phyloP scores from a whole-genome alignment of 2,113 vertebrate species.

The Ibidorhyncha struthersii region DNA sequence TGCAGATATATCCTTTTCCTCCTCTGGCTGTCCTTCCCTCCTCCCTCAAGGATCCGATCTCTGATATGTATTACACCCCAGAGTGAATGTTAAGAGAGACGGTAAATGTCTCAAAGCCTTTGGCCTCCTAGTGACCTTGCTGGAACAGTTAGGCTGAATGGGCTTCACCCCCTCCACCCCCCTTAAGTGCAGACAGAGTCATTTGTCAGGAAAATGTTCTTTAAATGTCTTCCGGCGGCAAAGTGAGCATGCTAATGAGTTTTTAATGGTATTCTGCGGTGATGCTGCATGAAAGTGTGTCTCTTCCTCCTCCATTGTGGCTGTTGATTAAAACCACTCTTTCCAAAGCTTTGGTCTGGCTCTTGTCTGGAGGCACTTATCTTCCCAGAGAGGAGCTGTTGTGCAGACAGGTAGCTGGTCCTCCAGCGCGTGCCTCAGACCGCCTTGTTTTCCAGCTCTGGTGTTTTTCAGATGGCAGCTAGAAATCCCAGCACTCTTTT shows the following conservation, averaged over 20 bases:
- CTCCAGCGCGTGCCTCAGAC: neutral
- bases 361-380: neutral
- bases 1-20: neutral
- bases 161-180: neutral
- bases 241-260: neutral
- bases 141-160: neutral
- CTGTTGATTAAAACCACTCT: neutral
- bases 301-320: neutral
- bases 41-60: neutral
- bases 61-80: neutral
- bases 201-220: conserved; percentile 8
- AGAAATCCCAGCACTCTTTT: neutral
- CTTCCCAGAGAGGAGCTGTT: neutral
- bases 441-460: neutral
- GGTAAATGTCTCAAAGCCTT: neutral
- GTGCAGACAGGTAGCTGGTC: neutral
- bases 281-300: neutral
- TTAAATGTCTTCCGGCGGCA: neutral
- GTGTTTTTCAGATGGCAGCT: neutral
- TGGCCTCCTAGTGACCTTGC: conserved; percentile 13
- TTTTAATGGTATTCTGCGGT: conserved; percentile 20
- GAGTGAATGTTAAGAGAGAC: neutral
- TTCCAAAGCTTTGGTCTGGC: neutral
- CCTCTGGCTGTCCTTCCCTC: neutral
- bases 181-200: neutral